Evolutionary conservation across 2,797 vertebrate species (phyloP), one percentile per base, ranked within the genome.

Genomic region (Urosaurus nigricauda): DNA sequence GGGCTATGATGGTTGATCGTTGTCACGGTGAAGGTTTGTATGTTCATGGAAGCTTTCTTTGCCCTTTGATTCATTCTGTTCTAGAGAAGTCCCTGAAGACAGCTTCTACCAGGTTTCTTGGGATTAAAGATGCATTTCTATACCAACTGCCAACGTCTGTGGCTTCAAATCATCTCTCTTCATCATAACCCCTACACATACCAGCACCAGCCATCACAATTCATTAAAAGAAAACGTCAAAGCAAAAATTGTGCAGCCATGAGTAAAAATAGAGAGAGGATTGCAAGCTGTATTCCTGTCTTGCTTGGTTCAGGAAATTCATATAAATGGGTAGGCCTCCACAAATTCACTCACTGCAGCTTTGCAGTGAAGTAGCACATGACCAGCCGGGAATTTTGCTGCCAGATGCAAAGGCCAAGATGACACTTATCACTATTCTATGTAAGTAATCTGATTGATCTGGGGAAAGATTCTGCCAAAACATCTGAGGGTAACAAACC

Each of bases 71-170:
- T 32, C 12, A 37, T 32, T 35, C 16, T 77, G 68, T 88, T 88
- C 43, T 47, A 87, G 87, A 83, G 84, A 56, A 89, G 60, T 68
- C 24, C 81, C 35, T 35, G 35, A 82, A 86, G 84, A 77, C 58
- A 86, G 60, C 35, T 83, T 68, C 83, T 81, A 32, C 35, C 35
- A 85, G 40, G 65, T 53, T 35, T 79, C 79, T 81, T 83, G 74
- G 79, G 70, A 91, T 87, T 68, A 47, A 79, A 87, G 26, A 24
- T 53, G 74, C 68, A 75, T 63, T 51, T 92, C 75, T 82, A 83
- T 63, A 89, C 51, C 63, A 86, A 75, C 24, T 84, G 84, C n/a
- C 63, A 87, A 11, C 47, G 75, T 47, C 73, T 0, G 16, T 77
- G 63, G 84, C 58, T 84, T 19, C 79, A 43, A 29, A 21, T 58